Conservation (phyloP, 1,140 invertebrate species). For the Drosophila miranda region DNA sequence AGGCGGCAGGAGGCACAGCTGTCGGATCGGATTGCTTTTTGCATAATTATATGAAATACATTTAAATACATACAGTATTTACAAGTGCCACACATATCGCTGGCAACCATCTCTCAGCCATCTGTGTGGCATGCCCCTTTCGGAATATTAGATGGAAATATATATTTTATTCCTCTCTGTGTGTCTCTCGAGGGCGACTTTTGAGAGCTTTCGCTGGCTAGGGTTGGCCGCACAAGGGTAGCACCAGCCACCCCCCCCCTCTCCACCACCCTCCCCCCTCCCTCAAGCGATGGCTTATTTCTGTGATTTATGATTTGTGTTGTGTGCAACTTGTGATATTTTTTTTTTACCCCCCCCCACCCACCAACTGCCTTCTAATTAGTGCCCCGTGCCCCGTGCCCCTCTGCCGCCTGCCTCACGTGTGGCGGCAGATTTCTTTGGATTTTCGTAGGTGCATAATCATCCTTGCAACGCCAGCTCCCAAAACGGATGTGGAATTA, state of each 20-base stretch:
- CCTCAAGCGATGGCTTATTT: too few relatives aligned
- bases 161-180: slow-evolving; percentile 36
- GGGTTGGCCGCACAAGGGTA: background rate
- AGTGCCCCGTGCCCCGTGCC: background rate
- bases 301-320: too few relatives aligned
- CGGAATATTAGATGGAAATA: slow-evolving; percentile 43
- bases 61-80: slow-evolving; percentile 59
- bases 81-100: slow-evolving; percentile 20
- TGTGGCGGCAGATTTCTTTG: slow-evolving; percentile 59
- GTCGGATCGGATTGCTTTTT: slow-evolving; percentile 40
- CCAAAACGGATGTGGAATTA: slow-evolving; percentile 73
- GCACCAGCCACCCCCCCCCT: too few relatives aligned
- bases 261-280: too few relatives aligned
- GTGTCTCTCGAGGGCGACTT: too few relatives aligned
- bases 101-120: slow-evolving; percentile 53
- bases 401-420: background rate
- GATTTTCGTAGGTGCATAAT: slow-evolving; percentile 76
- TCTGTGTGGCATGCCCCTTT: slow-evolving; percentile 48
- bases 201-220: slow-evolving; percentile 2
- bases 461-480: slow-evolving; percentile 25
- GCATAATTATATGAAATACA: slow-evolving; percentile 53
- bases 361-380: slow-evolving; percentile 25
- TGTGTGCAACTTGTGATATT: too few relatives aligned
- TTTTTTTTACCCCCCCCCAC: too few relatives aligned
- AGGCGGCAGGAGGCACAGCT: slow-evolving; percentile 27